phyloP scores from a whole-genome alignment of 1,140 invertebrate genomes.

The Camponotus pennsylvanicus region DNA sequence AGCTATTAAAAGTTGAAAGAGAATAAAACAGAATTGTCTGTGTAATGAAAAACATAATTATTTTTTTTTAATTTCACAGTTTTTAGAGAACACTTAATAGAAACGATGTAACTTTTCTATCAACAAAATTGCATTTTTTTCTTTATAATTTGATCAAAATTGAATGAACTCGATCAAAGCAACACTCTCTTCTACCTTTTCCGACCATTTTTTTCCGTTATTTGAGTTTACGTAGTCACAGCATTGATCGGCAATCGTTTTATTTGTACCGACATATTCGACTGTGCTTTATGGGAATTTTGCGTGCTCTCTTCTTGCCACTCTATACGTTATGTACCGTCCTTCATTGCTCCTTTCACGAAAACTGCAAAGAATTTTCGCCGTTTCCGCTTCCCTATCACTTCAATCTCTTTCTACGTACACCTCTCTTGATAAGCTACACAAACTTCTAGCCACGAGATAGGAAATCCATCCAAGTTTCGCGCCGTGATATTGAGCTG shows the following conservation, averaged over 20 bases:
- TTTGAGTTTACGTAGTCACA: constrained; percentile 7
- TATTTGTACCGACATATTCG: constrained; percentile 31
- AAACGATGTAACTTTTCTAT: neutral
- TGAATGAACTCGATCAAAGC: constrained; percentile 28
- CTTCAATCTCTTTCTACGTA: constrained; percentile 22
- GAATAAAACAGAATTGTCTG: neutral
- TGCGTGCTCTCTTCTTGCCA: neutral
- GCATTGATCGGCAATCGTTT: constrained; percentile 14
- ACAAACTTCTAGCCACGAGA: constrained; percentile 4
- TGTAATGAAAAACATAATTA: neutral
- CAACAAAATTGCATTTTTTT: neutral
- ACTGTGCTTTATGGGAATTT: constrained; percentile 29
- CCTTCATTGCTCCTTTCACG: neutral
- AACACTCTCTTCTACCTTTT: neutral
- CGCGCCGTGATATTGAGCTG: constrained; percentile 9
- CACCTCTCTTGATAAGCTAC: constrained; percentile 23
- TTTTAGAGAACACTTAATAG: neutral
- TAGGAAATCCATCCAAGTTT: constrained; percentile 19
- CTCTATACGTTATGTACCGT: neutral
- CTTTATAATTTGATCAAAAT: constrained; percentile 16
- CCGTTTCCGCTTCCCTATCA: neutral
- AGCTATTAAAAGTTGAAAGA: no score
- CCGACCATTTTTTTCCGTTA: neutral
- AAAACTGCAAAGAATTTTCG: constrained; percentile 21
- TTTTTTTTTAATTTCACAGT: neutral